Base-by-base conservation (phyloP, 1,140 invertebrate genomes). In the Dufourea novaeangliae region DNA sequence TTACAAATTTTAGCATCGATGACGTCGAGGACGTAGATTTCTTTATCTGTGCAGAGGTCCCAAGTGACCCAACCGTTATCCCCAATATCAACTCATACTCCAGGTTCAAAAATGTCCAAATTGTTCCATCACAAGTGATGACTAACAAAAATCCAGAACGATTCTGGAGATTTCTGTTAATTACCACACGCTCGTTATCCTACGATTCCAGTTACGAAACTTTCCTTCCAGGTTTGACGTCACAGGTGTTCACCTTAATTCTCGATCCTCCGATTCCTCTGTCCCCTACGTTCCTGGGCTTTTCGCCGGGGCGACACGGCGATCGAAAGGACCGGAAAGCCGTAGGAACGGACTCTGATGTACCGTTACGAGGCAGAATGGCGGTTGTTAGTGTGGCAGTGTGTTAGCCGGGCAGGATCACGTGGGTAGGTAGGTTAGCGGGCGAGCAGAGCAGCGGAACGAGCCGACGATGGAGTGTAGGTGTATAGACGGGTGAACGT, bases 351-450 rank as follows among this genome's bases (percentile, higher is more conserved):
- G 73, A 74, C 78, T 50, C n/a, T 80, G 82, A 87, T 88, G 84
- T 89, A 88, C 88, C 88, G 88, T 89, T 89, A 89, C 73, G 62
- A 82, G 81, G 86, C 85, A 80, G 71, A 87, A 84, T 79, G 83
- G 78, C 82, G 85, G 72, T 78, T 85, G 82, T 88, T 87, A 88
- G 84, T 88, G 82, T 89, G 88, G 88, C 88, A 89, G 88, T 89
- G 87, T 89, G 88, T 89, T 89, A 89, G 76, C 87, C 87, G 88
- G 80, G 86, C 86, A 88, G 86, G 81, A 86, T 84, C 86, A 86
- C 86, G 86, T 88, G 80, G 85, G 83, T 73, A 80, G 77, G 86
- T 82, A 68, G 84, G 82, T 84, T 72, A 81, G 63, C 74, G 69
- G 77, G 75, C 74, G 67, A 71, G 78, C 79, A 69, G 73, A n/a